These are phyloP conservation scores for Nesoenas mayeri DNA, from an alignment of 2,113 vertebrate species.

Conservation along the genomic window DNA sequence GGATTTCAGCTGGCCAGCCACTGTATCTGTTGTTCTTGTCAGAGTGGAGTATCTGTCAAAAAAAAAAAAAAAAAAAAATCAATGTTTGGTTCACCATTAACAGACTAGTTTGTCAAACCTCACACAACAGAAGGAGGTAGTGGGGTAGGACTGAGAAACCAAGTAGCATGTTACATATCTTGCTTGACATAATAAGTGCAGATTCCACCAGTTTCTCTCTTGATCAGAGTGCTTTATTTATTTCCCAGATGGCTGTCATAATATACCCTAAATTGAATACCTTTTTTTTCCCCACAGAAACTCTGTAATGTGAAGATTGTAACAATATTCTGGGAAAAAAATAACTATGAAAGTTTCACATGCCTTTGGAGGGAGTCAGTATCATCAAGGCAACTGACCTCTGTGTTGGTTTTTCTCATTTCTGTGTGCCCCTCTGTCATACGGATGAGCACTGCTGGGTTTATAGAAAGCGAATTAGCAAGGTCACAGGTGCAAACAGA, in stretches of 20 bases:
- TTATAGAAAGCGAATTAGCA: not conserved
- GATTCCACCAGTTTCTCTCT: not conserved
- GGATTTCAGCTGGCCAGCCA: constrained; percentile 79
- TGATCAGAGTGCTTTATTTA: not conserved
- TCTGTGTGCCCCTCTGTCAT: not conserved
- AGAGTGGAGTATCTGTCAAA: constrained; percentile 74
- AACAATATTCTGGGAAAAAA: not conserved
- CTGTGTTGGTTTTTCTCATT: not conserved
- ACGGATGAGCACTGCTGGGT: not conserved
- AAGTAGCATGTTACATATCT: not conserved
- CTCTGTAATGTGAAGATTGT: not conserved
- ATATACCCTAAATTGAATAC: not conserved
- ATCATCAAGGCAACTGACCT: not conserved
- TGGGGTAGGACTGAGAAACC: not conserved
- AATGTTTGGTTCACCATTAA: not conserved
- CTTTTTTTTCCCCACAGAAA: not conserved
- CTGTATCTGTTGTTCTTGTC: constrained; percentile 58
- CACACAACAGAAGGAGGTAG: not conserved
- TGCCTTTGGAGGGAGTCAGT: not conserved
- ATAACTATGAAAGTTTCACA: not conserved
- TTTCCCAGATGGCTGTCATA: not conserved
- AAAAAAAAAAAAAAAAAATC: not conserved
- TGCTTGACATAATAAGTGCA: not conserved
- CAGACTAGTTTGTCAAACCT: not conserved
- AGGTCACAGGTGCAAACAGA: not conserved